Evolutionary conservation across 2,888 invertebrate species (phyloP).

Genomic region (Tigriopus californicus): DNA sequence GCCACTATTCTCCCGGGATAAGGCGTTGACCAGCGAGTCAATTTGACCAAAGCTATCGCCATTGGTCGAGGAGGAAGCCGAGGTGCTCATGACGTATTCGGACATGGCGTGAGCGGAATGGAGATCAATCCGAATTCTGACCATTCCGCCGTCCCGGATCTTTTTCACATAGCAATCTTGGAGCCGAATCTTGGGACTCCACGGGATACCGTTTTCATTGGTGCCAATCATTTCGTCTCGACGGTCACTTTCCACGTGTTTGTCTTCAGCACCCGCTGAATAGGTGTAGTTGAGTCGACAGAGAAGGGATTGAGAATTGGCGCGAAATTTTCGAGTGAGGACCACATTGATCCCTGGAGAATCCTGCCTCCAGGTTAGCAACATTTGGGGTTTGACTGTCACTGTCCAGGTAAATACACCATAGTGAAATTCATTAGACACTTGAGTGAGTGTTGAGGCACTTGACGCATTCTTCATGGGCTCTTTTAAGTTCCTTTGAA

Average conservation of each 20-base stretch:
- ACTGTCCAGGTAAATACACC: constrained; percentile 8
- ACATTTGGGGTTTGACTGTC: not conserved
- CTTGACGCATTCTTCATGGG: not conserved
- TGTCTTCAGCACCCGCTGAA: too few relatives aligned
- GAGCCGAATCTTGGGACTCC: not conserved
- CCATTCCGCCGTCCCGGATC: not conserved
- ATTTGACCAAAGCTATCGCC: not conserved
- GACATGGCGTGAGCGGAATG: constrained; percentile 1
- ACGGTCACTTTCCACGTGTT: not conserved
- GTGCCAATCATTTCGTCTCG: constrained; percentile 2
- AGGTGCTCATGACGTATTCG: not conserved
- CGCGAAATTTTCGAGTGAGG: too few relatives aligned
- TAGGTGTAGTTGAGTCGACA: too few relatives aligned
- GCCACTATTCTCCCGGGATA: not conserved
- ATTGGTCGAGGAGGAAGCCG: not conserved
- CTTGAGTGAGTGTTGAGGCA: not conserved
- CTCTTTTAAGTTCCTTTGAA: not conserved
- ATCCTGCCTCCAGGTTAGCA: not conserved
- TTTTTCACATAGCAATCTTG: not conserved
- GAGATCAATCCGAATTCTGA: constrained; percentile 1
- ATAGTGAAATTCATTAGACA: constrained; percentile 6
- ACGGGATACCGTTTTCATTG: not conserved
- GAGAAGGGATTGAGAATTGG: too few relatives aligned
- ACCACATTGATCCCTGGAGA: too few relatives aligned
- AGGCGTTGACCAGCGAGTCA: not conserved